phyloP scores from a whole-genome alignment of 2,797 vertebrate genomes.

The Yasuhikotakia modesta region DNA sequence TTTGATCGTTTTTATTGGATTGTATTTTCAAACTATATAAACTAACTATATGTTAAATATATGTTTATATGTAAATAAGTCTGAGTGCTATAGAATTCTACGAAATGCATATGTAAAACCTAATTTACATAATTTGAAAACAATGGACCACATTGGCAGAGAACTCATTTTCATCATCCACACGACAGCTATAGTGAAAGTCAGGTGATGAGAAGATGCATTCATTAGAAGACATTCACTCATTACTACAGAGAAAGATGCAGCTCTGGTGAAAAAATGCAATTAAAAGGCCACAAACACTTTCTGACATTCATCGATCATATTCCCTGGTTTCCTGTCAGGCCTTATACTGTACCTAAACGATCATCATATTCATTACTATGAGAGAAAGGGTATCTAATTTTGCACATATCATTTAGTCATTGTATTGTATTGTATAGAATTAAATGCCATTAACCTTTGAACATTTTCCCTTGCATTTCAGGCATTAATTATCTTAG shows the following conservation, averaged over 20 bases:
- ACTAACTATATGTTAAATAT: no score
- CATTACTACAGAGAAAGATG: constrained; percentile 6
- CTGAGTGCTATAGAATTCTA: background rate
- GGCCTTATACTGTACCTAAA: constrained; percentile 1
- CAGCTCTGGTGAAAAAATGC: constrained; percentile 19
- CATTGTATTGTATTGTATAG: background rate
- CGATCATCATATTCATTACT: constrained; percentile 4
- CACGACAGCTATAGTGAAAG: constrained; percentile 11
- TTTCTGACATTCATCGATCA: background rate
- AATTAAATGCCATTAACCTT: constrained; percentile 9
- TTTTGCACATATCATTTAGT: background rate
- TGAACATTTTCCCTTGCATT: background rate
- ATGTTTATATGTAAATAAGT: no score
- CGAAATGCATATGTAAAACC: background rate
- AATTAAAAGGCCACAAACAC: background rate
- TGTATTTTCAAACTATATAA: no score
- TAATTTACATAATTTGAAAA: constrained; percentile 1
- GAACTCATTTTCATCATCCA: constrained; percentile 10
- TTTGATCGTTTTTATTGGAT: background rate
- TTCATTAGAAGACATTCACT: background rate
- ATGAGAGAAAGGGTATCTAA: background rate
- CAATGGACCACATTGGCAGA: background rate
- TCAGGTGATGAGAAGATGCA: constrained; percentile 6
- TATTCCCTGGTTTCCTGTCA: constrained; percentile 3
- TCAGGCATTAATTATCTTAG: background rate